Base-by-base conservation (phyloP, 2,888 invertebrate species). In the Ennomos fuscantarius region DNA sequence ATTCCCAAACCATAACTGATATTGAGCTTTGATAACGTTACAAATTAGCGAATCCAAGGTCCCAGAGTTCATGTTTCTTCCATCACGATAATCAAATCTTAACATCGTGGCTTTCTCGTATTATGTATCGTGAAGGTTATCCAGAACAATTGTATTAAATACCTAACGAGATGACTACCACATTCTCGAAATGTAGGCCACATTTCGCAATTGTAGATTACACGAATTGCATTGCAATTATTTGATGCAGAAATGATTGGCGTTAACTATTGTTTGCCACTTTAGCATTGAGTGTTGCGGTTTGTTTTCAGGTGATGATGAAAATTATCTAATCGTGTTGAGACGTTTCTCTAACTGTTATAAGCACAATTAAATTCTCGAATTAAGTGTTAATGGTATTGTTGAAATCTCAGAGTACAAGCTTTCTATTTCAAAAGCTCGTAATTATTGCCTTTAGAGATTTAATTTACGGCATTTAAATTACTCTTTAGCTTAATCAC, bases 111-210 rank as follows among this genome's bases (percentile, higher is more conserved):
- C 56, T 56, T 59, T 64, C 59, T 45, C 40, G 39, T 55, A 50
- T 55, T 35, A 55, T 44, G 34, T 59, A 58, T 46, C 42, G 58
- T 42, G 58, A 63, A 61, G 65, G 62, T 52, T 55, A 57, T 43
- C 31, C n/a, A 37, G 9, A 61, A 55, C 63, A 62, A 63, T 65
- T 51, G 60, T 48, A 49, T 55, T 59, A 57, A 63, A 63, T 41
- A 57, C 57, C 55, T 36, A 45, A 55, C 47, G 33, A 56, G 51
- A 69, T 73, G 68, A 46, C 64, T 54, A 55, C 60, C 52, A 59
- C 62, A 57, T 61, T 65, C 54, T 32, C 34, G 47, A 43, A 31
- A 57, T 57, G 54, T 69, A 73, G 71, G 77, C 78, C 52, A 72
- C 62, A 69, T 78, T 66, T 69, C 55, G 65, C 62, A 71, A 73